Conservation (phyloP, 1,140 invertebrate species). For the Drosophila trapezifrons region DNA sequence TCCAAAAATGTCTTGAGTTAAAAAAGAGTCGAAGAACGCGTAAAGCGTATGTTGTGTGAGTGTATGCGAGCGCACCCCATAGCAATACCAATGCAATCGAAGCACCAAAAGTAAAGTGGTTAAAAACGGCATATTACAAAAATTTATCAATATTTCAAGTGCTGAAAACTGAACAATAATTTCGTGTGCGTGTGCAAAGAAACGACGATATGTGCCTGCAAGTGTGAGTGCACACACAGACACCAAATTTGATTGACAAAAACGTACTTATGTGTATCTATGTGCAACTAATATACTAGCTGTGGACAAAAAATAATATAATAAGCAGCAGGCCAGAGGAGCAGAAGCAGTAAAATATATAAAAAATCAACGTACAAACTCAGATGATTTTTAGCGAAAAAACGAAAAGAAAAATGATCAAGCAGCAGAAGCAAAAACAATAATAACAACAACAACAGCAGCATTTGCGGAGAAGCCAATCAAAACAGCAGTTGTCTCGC, state of each 20-base stretch:
- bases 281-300: constrained; percentile 69
- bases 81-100: constrained; percentile 25
- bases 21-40: constrained; percentile 74
- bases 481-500: constrained; percentile 81
- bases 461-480: constrained; percentile 62
- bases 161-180: constrained; percentile 62
- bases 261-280: constrained; percentile 59
- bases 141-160: constrained; percentile 70
- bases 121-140: constrained; percentile 62
- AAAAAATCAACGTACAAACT: constrained; percentile 78
- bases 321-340: constrained; percentile 59
- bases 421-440: constrained; percentile 52
- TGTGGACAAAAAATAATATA: constrained; percentile 75
- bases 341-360: constrained; percentile 59
- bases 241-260: constrained; percentile 23
- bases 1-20: constrained; percentile 69
- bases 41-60: constrained; percentile 41
- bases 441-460: constrained; percentile 50
- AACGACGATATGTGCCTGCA: constrained; percentile 52
- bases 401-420: constrained; percentile 78
- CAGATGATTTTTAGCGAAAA: constrained; percentile 82
- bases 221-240: constrained; percentile 8
- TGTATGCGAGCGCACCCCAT: constrained; percentile 24
- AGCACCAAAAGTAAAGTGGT: constrained; percentile 64
- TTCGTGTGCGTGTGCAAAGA: constrained; percentile 61